Evolutionary conservation across 2,888 invertebrate species (phyloP).

Genomic region (Caenorhabditis virilis): DNA sequence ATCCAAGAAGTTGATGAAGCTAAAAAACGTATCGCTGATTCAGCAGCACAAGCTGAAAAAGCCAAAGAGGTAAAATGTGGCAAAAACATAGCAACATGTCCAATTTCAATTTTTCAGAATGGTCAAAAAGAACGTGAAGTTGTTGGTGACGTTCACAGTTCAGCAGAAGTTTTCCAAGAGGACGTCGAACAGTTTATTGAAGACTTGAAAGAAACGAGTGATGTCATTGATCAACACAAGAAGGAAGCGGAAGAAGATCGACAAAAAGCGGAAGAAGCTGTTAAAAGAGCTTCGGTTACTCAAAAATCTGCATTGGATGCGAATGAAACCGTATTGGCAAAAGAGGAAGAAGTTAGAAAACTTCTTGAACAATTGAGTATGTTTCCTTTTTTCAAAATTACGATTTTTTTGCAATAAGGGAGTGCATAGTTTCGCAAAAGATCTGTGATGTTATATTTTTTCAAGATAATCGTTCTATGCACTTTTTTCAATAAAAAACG

Average conservation of each 20-base stretch:
- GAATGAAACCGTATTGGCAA: slow-evolving; percentile 36
- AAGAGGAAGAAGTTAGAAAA: slow-evolving; percentile 51
- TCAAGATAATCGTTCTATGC: too few species aligned
- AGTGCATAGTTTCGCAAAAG: too few species aligned
- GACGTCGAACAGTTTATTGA: slow-evolving; percentile 47
- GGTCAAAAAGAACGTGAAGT: too few species aligned
- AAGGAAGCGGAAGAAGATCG: slow-evolving; percentile 53
- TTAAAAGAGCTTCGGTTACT: slow-evolving; percentile 51
- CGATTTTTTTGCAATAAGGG: too few species aligned
- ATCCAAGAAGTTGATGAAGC: slow-evolving; percentile 43
- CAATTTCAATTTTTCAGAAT: too few species aligned
- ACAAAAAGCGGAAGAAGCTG: slow-evolving; percentile 52
- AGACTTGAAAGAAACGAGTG: slow-evolving; percentile 42
- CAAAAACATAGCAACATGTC: too few species aligned
- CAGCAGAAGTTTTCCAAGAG: too few species aligned
- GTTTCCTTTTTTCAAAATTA: too few species aligned
- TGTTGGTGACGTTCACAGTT: too few species aligned
- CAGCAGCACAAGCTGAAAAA: slow-evolving; percentile 41
- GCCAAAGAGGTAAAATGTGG: slow-evolving; percentile 36
- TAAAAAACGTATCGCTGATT: slow-evolving; percentile 47
- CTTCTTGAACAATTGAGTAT: slow-evolving; percentile 49
- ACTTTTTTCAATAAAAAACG: too few species aligned
- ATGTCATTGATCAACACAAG: slow-evolving; percentile 46
- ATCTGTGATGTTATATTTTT: too few species aligned
- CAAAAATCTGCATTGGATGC: slow-evolving; percentile 54